These are phyloP conservation scores for Zaprionus bogoriensis DNA, from an alignment of 2,888 invertebrate genomes.

Conservation along the genomic window DNA sequence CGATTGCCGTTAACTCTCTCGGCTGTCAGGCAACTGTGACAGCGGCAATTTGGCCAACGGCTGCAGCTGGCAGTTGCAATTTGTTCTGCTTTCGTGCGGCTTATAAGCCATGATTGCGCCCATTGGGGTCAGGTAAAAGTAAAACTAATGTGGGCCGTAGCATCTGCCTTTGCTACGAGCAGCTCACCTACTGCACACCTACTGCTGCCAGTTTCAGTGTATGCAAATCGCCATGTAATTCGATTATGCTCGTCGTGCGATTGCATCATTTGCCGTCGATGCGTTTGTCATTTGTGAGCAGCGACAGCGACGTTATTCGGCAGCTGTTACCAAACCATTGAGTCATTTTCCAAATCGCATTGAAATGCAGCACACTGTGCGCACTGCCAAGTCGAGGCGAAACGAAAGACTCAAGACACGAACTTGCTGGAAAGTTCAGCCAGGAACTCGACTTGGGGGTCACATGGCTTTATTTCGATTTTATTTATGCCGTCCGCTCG, in stretches of 20 bases:
- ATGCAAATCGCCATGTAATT: slow-evolving; percentile 21
- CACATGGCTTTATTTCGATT: slow-evolving; percentile 25
- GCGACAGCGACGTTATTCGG: slow-evolving; percentile 16
- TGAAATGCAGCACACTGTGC: slow-evolving; percentile 55
- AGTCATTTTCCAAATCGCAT: slow-evolving; percentile 37
- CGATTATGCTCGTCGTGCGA: slow-evolving; percentile 8
- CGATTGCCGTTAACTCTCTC: not conserved
- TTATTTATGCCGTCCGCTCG: not conserved
- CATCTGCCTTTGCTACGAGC: slow-evolving; percentile 21
- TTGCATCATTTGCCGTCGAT: slow-evolving; percentile 51
- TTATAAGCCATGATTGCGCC: slow-evolving; percentile 21
- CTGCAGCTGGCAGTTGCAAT: slow-evolving; percentile 30
- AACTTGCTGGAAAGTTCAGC: slow-evolving; percentile 63
- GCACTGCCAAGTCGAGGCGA: slow-evolving; percentile 28
- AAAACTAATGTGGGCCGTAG: slow-evolving; percentile 14
- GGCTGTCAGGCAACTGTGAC: slow-evolving; percentile 14
- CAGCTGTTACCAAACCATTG: slow-evolving; percentile 57
- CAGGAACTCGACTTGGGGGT: not conserved
- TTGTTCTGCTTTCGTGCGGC: slow-evolving; percentile 68
- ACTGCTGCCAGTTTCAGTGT: slow-evolving; percentile 38
- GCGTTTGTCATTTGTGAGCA: slow-evolving; percentile 27
- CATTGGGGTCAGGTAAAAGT: slow-evolving; percentile 73
- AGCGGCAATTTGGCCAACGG: slow-evolving; percentile 22
- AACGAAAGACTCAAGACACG: slow-evolving; percentile 70
- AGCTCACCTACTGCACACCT: too few relatives aligned